These are phyloP conservation scores for Brachionus paranguensis DNA, from an alignment of 1,140 invertebrate species.

Conservation along the genomic window DNA sequence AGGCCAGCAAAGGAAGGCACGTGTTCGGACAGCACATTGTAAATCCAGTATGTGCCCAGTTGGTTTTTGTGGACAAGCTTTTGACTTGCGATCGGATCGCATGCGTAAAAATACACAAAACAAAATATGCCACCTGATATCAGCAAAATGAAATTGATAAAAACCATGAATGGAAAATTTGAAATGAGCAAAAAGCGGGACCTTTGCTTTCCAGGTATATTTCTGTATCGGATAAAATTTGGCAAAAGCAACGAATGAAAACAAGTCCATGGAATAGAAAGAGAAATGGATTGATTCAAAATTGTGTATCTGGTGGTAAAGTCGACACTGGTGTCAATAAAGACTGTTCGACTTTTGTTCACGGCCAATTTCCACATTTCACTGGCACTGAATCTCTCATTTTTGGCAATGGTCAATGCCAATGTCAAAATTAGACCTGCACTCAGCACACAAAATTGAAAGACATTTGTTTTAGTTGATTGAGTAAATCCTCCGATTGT, in stretches of 20 bases:
- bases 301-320: conserved; percentile 16
- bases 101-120: conserved; percentile 6
- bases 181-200: neutral
- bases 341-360: neutral
- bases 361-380: neutral
- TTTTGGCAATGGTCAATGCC: neutral
- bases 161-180: conserved; percentile 21
- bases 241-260: conserved; percentile 7
- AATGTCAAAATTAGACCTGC: neutral
- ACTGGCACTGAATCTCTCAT: neutral
- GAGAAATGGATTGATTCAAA: neutral
- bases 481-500: conserved; percentile 8
- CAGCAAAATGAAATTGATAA: neutral
- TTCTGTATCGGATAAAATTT: conserved; percentile 29
- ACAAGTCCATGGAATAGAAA: conserved; percentile 28
- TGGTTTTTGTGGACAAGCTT: conserved; percentile 9
- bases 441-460: conserved; percentile 1
- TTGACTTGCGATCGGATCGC: neutral
- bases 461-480: conserved; percentile 11
- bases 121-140: conserved; percentile 20
- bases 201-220: neutral
- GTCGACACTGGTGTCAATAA: conserved; percentile 7
- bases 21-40: neutral
- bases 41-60: conserved; percentile 15
- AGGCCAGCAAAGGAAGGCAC: neutral